Conservation (phyloP, 2,888 invertebrate genomes). For the Dryomyza anilis region DNA sequence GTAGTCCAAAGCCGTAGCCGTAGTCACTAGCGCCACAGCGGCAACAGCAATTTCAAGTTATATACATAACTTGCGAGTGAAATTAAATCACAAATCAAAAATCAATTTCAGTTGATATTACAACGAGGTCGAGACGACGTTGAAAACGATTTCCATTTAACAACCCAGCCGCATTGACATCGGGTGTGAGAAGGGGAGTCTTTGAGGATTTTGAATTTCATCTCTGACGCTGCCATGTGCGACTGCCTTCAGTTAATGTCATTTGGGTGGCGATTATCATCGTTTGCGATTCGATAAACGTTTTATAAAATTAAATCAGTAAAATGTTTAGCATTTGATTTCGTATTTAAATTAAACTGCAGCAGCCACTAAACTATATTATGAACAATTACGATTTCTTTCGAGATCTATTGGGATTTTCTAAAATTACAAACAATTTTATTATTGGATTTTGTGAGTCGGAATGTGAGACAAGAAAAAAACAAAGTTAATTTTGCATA, state of each 20-base stretch:
- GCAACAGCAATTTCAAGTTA: background rate
- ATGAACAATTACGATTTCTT: too few relatives aligned
- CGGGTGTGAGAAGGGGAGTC: too few relatives aligned
- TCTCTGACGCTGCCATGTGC: background rate
- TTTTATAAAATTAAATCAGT: slow-evolving; percentile 17
- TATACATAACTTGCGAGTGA: slow-evolving; percentile 35
- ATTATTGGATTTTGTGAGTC: too few relatives aligned
- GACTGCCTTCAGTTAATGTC: background rate
- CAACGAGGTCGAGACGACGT: slow-evolving; percentile 36
- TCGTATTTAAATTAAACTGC: slow-evolving; percentile 13
- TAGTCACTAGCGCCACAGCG: background rate
- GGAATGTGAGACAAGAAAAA: too few relatives aligned
- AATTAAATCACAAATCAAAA: slow-evolving; percentile 62
- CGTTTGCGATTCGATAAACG: slow-evolving; percentile 10
- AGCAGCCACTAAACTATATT: too few relatives aligned
- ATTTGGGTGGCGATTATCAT: background rate
- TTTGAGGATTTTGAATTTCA: slow-evolving; percentile 14
- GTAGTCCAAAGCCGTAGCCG: background rate
- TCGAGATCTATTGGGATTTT: too few relatives aligned
- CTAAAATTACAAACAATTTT: too few relatives aligned
- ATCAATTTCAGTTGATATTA: slow-evolving; percentile 57
- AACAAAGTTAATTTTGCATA: too few relatives aligned
- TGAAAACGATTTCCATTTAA: slow-evolving; percentile 5
- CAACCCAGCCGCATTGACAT: slow-evolving; percentile 2
- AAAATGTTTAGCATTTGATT: slow-evolving; percentile 9